Percentiles rank a stretch among this genome's conserved stretches.
Evolutionary conservation across 1,140 invertebrate genomes (phyloP).

Genomic region (Megalonaias nervosa): DNA sequence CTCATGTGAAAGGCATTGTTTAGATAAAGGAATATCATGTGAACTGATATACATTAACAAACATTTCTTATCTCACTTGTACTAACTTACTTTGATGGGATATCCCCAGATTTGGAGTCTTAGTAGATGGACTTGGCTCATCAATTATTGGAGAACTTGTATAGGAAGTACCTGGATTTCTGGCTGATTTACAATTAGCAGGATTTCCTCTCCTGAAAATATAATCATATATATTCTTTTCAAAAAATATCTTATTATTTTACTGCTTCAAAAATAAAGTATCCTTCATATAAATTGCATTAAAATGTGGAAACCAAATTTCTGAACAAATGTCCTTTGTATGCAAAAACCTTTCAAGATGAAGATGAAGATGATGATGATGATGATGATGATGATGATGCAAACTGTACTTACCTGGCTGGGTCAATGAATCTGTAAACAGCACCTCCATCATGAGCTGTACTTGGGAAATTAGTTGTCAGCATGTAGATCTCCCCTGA

Average conservation of each 20-base stretch:
- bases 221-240: not conserved
- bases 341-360: too few species aligned
- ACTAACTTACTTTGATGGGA: too few species aligned
- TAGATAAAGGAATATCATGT: too few species aligned
- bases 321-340: too few species aligned
- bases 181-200: constrained; percentile 22
- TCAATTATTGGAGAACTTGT: not conserved
- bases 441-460: constrained; percentile 31
- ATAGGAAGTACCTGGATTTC: not conserved
- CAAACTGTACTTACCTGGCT: constrained; percentile 36
- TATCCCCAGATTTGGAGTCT: too few species aligned
- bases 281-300: not conserved
- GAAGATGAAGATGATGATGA: not conserved
- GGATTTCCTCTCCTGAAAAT: constrained; percentile 39
- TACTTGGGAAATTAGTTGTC: constrained; percentile 40
- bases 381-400: not conserved
- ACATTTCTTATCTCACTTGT: too few species aligned
- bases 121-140: too few species aligned
- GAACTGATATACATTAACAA: too few species aligned
- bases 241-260: not conserved
- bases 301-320: not conserved
- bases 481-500: constrained; percentile 62
- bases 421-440: constrained; percentile 61
- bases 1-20: too few species aligned
- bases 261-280: not conserved